Evolutionary conservation across 2,113 vertebrate species (phyloP), one percentile per base, ranked within the genome.

Genomic region (Oenanthe melanoleuca): DNA sequence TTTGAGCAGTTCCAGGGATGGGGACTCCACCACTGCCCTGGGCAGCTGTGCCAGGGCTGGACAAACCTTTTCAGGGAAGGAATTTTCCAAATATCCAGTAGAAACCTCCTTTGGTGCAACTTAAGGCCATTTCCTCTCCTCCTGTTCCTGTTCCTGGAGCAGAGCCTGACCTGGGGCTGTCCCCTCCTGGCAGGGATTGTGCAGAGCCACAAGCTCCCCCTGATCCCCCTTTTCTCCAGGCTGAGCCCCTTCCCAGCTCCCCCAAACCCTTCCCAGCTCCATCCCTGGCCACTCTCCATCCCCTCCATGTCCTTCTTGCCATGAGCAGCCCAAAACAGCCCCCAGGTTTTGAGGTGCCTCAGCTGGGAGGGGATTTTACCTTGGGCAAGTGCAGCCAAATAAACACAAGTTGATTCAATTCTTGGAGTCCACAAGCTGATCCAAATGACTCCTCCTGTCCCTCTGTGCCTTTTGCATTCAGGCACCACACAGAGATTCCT

Each of bases 401-500:
- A 79, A 86, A 57, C 4, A 1, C 47, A 63, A 42, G 13, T 6
- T 4, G 7, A 44, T 61, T 52, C 24, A 53, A 61, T 59, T 61
- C 37, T 12, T 24, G 45, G 57, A 87, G 80, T 19, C 57, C 57
- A 22, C 17, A 21, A 1, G 4, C 55, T 34, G 45, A 28, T 65
- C 37, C 34, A 45, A 61, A 61, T 11, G 20, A 61, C 50, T 89
- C 61, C 50, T 89, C 61, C 8, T 8, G n/a, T 56, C 86, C 57
- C 82, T 84, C 93, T 23, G 78, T 29, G 67, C 19, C 77, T 95
- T 93, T 63, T 94, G 85, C 95, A 93, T 95, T 93, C 86, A 80
- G 64, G 91, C 79, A 84, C 70, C 64, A 80, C 63, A 28, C 66
- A 78, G 92, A 96, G 92, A 86, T 75, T 61, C 72, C 73, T 96